phyloP scores from a whole-genome alignment of 2,888 invertebrate species.

The Philhelius pedissequus region DNA sequence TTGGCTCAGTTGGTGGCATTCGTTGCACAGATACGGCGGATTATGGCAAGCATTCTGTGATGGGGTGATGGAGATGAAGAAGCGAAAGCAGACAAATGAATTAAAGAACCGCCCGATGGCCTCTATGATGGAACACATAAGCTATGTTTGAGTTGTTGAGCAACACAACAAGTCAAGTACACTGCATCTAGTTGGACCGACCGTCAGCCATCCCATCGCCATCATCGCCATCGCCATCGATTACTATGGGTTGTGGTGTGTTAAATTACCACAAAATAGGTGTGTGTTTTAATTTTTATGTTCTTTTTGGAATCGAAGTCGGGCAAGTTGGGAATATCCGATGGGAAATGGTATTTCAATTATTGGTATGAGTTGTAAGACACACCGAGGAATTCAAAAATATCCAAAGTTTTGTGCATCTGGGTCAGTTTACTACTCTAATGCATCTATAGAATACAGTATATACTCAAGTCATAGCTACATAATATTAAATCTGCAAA shows the following conservation, averaged over 20 bases:
- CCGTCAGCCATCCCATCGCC: too few species aligned
- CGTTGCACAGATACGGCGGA: background rate
- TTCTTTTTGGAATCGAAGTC: constrained; percentile 1
- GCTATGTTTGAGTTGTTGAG: constrained; percentile 26
- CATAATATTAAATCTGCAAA: background rate
- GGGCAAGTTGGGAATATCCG: background rate
- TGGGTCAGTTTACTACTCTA: too few species aligned
- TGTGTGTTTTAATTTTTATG: constrained; percentile 6
- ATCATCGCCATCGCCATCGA: background rate
- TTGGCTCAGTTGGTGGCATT: background rate
- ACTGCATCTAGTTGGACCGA: background rate
- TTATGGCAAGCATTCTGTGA: constrained; percentile 13
- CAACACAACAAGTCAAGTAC: constrained; percentile 34
- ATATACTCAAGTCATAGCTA: too few species aligned
- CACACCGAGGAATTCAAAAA: constrained; percentile 34
- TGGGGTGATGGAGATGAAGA: constrained; percentile 14
- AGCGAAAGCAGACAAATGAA: constrained; percentile 59
- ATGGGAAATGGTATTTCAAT: constrained; percentile 55
- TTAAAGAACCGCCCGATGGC: constrained; percentile 41
- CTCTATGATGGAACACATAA: constrained; percentile 8
- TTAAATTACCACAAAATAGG: constrained; percentile 8
- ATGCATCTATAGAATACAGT: too few species aligned
- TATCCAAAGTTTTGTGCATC: constrained; percentile 10
- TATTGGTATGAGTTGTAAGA: constrained; percentile 57
- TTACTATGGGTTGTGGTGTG: constrained; percentile 46